These are phyloP conservation scores for Patella caerulea DNA, from an alignment of 2,888 invertebrate genomes.

Conservation along the genomic window DNA sequence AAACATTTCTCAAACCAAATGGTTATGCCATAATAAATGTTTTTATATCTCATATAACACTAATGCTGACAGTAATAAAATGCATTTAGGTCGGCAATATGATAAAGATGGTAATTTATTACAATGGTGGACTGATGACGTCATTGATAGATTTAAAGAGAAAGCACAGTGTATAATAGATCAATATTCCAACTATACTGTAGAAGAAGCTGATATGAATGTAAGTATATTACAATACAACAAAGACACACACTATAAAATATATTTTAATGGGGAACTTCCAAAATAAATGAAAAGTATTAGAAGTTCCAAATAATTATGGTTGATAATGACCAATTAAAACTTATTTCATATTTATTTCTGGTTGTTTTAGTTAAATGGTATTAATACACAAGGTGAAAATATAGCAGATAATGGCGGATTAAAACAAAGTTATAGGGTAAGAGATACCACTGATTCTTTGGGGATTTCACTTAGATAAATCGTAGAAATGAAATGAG, in stretches of 20 bases:
- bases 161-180: conserved; percentile 89
- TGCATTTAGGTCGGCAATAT: conserved; percentile 83
- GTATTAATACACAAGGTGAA: conserved; percentile 92
- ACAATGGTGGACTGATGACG: conserved; percentile 97
- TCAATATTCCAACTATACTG: conserved; percentile 88
- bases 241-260: too few relatives aligned
- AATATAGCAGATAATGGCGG: conserved; percentile 97
- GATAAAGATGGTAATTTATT: conserved; percentile 94
- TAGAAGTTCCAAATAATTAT: too few relatives aligned
- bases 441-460: conserved; percentile 70
- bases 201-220: conserved; percentile 73
- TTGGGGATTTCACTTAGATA: too few relatives aligned
- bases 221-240: conserved; percentile 37
- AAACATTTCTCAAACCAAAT: too few relatives aligned
- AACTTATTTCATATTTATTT: background rate
- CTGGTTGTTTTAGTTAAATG: conserved; percentile 77
- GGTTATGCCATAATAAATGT: too few relatives aligned
- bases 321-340: too few relatives aligned
- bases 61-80: background rate
- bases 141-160: conserved; percentile 88
- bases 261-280: background rate
- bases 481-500: too few relatives aligned
- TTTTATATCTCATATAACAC: too few relatives aligned
- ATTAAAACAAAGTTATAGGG: conserved; percentile 89
- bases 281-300: conserved; percentile 10